phyloP scores from a whole-genome alignment of 1,140 invertebrate species.

The Ostrea denselamellosa region DNA sequence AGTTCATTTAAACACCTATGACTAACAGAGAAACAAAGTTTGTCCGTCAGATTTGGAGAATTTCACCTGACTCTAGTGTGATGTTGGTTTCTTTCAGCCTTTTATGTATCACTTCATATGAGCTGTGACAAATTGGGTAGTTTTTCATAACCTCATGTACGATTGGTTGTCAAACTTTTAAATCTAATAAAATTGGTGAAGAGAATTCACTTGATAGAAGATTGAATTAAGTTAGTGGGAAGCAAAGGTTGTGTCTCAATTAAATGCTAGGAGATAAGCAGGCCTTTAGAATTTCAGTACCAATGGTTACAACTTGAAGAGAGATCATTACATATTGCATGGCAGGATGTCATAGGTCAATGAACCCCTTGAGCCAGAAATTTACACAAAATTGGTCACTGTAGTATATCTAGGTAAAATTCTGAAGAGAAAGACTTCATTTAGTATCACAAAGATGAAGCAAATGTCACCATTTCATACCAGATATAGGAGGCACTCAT shows the following conservation, averaged over 20 bases:
- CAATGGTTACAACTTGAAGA: neutral
- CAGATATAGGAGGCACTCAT: neutral
- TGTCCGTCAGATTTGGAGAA: neutral
- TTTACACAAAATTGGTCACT: neutral
- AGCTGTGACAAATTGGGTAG: conserved; percentile 28
- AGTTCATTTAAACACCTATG: conserved; percentile 37
- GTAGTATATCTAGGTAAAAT: neutral
- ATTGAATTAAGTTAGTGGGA: neutral
- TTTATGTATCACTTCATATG: neutral
- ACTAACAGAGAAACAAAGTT: conserved; percentile 10
- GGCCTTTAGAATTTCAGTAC: neutral
- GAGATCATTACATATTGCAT: neutral
- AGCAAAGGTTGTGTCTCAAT: neutral
- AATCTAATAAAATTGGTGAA: conserved; percentile 30
- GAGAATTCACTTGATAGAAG: neutral
- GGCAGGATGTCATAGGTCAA: neutral
- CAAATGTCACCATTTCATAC: neutral
- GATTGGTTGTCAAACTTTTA: conserved; percentile 31
- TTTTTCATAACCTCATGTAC: conserved; percentile 4
- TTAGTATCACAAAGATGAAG: neutral
- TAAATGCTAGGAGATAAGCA: neutral
- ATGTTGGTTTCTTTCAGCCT: neutral
- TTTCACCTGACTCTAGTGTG: neutral
- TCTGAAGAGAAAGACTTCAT: neutral
- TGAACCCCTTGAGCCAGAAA: neutral